Conservation (phyloP, 1,140 invertebrate species). For the Manduca sexta region DNA sequence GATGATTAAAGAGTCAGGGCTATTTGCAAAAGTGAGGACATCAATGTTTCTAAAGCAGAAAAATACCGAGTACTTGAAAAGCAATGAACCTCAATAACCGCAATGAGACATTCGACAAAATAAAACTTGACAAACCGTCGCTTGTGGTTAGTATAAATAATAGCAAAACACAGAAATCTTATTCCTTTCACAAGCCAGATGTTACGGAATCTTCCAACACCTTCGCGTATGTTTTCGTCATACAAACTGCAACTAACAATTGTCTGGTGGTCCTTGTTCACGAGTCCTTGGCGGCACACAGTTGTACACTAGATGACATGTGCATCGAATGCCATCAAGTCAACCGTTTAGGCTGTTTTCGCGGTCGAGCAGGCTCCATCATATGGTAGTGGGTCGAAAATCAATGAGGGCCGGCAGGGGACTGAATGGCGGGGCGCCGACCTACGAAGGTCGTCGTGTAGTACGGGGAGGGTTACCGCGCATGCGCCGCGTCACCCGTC, state of each 20-base stretch:
- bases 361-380: constrained; percentile 26
- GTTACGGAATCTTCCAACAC: too few relatives aligned
- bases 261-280: too few relatives aligned
- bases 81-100: not conserved
- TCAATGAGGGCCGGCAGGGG: constrained; percentile 45
- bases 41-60: too few relatives aligned
- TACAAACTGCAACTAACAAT: too few relatives aligned
- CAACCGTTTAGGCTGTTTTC: constrained; percentile 23
- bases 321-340: constrained; percentile 22
- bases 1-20: too few relatives aligned
- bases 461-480: constrained; percentile 42
- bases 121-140: not conserved
- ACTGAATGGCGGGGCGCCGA: constrained; percentile 54
- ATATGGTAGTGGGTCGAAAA: constrained; percentile 48
- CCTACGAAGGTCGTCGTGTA: constrained; percentile 57
- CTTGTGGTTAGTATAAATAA: constrained; percentile 1
- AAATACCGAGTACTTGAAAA: too few relatives aligned
- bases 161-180: too few relatives aligned
- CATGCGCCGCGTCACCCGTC: constrained; percentile 24
- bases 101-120: not conserved
- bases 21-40: too few relatives aligned
- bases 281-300: too few relatives aligned
- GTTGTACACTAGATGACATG: constrained; percentile 9
- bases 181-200: too few relatives aligned
- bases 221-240: too few relatives aligned